These are phyloP conservation scores for Myodes glareolus DNA, from an alignment of 2,113 vertebrate genomes.

Conservation along the genomic window DNA sequence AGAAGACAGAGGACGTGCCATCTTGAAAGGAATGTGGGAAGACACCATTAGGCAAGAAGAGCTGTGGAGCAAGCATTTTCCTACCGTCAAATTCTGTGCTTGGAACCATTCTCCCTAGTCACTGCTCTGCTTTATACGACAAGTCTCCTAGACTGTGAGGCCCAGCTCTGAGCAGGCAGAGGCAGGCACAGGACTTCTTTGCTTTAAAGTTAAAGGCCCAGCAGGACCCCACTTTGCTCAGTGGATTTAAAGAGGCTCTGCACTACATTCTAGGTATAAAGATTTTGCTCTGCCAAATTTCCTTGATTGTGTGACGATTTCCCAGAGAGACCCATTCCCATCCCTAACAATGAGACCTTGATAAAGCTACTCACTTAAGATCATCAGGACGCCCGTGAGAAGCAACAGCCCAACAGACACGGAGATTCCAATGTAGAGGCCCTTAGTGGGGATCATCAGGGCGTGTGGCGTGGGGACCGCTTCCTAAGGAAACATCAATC, in stretches of 20 bases:
- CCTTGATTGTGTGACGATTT: neutral
- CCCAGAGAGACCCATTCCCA: neutral
- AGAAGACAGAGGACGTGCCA: neutral
- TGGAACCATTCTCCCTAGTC: neutral
- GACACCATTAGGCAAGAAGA: neutral
- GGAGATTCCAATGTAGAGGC: constrained; percentile 53
- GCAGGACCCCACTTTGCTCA: neutral
- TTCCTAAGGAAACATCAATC: constrained; percentile 62
- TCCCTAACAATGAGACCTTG: neutral
- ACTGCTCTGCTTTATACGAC: neutral
- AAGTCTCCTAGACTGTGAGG: neutral
- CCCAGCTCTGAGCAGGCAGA: neutral
- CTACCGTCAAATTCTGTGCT: neutral
- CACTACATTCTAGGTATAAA: neutral
- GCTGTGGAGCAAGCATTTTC: too few relatives aligned
- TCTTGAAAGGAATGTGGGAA: neutral
- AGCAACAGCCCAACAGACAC: constrained; percentile 21
- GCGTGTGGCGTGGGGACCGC: fast-evolving
- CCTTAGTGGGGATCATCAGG: fast-evolving
- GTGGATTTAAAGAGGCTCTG: neutral
- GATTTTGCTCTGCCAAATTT: neutral
- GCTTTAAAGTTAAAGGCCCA: neutral
- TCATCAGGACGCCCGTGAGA: constrained; percentile 58
- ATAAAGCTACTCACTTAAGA: constrained; percentile 75
- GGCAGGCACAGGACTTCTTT: neutral